Evolutionary conservation across 1,140 invertebrate species (phyloP), one percentile per base, ranked within the genome.

Genomic region (Drosophila tropicalis): DNA sequence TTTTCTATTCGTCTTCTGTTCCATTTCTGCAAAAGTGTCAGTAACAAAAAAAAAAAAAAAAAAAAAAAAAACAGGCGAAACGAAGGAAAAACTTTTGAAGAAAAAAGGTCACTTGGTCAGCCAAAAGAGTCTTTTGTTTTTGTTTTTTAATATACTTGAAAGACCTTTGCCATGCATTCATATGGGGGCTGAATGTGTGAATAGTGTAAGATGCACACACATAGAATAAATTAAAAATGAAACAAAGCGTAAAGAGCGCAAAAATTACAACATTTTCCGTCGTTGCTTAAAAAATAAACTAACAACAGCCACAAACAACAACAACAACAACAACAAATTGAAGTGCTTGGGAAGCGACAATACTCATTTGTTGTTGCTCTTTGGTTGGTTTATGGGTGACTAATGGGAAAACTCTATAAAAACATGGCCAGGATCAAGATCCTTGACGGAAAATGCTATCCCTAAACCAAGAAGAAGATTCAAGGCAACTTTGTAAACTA

Each of bases 201-300:
- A 73, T 65, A 61, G 81, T 72, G 70, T 58, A 58, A 32, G 79
- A 79, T 80, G 84, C 80, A 87, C 84, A 77, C 76, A 67, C 84
- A 68, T 67, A 71, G 84, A 89, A 89, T 89, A 89, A 89, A 89
- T 89, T 87, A 89, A 89, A 89, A 84, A 84, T 72, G 85, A 89
- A 89, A 89, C 84, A 89, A 89, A 89, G 85, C 84, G 84, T 89
- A 89, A 89, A 86, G 81, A 89, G 84, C 80, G 85, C 81, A 72
- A 75, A 58, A 89, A 84, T 89, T 89, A 75, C 84, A 84, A 89
- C 85, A 89, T 55, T 89, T 89, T 89, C 84, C 84, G 84, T 73
- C 78, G 81, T 89, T 89, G 84, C 84, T 81, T 74, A 87, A 89
- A 86, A 86, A 55, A 67, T 76, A 58, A 58, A 39, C 44, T 19